Evolutionary conservation across 2,888 invertebrate genomes (phyloP).

Genomic region (Tenthredo amoena): DNA sequence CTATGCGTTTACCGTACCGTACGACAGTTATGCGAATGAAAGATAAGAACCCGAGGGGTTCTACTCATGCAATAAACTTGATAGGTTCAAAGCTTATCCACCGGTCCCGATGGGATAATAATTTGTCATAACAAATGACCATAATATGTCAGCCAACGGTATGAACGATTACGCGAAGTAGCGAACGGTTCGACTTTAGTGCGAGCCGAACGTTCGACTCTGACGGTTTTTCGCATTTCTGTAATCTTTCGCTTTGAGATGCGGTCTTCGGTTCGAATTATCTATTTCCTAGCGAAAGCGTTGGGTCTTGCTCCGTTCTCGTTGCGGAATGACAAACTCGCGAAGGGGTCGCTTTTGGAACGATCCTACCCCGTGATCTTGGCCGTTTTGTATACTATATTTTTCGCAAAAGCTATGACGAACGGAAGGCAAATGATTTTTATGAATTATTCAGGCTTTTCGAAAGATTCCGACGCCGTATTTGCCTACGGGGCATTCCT

Average conservation of each 20-base stretch:
- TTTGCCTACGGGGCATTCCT: background rate
- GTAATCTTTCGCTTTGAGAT: background rate
- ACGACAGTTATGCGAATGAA: background rate
- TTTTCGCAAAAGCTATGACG: background rate
- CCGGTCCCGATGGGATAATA: background rate
- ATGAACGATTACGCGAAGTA: no score
- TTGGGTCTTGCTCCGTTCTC: constrained; percentile 31
- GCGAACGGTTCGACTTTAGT: background rate
- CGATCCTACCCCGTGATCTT: background rate
- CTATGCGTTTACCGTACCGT: background rate
- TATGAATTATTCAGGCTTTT: background rate
- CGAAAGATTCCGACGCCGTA: background rate
- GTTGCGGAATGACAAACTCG: background rate
- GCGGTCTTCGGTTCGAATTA: background rate
- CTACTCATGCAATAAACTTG: background rate
- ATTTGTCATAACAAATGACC: background rate
- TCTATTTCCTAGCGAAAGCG: background rate
- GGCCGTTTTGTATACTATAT: background rate
- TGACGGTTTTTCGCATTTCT: background rate
- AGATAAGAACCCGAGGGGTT: background rate
- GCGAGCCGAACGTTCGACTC: background rate
- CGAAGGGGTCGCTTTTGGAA: background rate
- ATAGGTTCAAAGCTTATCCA: background rate
- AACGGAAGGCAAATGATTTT: background rate
- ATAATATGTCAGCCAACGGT: background rate